Evolutionary conservation across 2,113 vertebrate genomes (phyloP).

Genomic region (Rhabdornis inornatus): DNA sequence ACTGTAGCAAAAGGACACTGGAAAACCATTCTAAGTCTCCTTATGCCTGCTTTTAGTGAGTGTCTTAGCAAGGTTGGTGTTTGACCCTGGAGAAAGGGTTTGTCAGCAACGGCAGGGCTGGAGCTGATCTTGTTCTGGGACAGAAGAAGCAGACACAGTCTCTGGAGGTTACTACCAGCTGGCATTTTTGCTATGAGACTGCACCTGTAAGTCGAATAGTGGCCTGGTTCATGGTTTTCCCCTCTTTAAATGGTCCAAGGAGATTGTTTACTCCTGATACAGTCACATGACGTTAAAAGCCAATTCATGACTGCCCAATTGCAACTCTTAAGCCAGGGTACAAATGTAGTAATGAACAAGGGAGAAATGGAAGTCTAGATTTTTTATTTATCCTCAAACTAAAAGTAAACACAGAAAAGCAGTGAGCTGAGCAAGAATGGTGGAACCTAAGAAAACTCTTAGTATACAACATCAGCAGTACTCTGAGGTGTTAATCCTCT

Average conservation of each 20-base stretch:
- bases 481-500: background rate
- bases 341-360: background rate
- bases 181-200: background rate
- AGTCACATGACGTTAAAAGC: rapidly evolving
- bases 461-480: background rate
- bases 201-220: background rate
- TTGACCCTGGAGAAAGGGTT: background rate
- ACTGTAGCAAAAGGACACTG: background rate
- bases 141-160: background rate
- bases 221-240: background rate
- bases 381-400: background rate
- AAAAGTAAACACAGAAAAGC: background rate
- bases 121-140: background rate
- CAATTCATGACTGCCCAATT: background rate
- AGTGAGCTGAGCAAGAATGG: background rate
- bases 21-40: background rate
- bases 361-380: background rate
- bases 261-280: background rate
- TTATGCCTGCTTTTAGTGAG: background rate
- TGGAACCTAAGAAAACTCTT: background rate
- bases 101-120: background rate
- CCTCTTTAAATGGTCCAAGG: background rate
- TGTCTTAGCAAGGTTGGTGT: background rate
- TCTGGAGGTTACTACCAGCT: background rate
- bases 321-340: background rate